Evolutionary conservation across 2,888 invertebrate species (phyloP), one percentile per base, ranked within the genome.

Genomic region (Oligia strigilis): DNA sequence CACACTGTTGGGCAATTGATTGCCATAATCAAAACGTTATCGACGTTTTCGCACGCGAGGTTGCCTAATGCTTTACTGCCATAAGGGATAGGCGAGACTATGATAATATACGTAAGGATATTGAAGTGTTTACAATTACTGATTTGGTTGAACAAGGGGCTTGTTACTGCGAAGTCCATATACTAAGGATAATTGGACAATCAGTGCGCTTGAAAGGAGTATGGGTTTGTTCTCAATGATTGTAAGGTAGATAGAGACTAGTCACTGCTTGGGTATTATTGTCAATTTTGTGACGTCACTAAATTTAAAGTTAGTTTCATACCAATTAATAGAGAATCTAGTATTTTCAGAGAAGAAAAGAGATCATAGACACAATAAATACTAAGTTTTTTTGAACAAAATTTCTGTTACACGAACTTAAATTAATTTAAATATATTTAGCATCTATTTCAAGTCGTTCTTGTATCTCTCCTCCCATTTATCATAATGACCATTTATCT

Each of bases 31-130:
- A 86, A 89, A 89, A 79, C 81, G 87, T 92, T 92, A 92, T 91
- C 89, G 93, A 91, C 88, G 90, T 88, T 91, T 89, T 89, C 81
- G 90, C 92, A 93, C 91, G 93, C 91, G 89, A 88, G 85, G 85
- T 92, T 91, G 89, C 90, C 79, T 86, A 91, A 91, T 81, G 77
- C 69, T 76, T 75, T 67, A 78, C 73, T 60, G 74, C 86, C 81
- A 80, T 76, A 83, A 81, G 83, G 86, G 81, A 80, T 83, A 86
- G 77, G 58, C 40, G 49, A 80, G 72, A 77, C 78, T 77, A 77
- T 58, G 72, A 79, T 84, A 87, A 70, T 77, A 75, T 81, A 72
- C 65, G 69, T 81, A 78, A 83, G 78, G 65, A 77, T 78, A 76
- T 77, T 86, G 78, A 86, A 81, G 84, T 77, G 77, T 85, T 85